These are phyloP conservation scores for Dipus sagitta DNA, from an alignment of 2,797 vertebrate species.

Conservation along the genomic window DNA sequence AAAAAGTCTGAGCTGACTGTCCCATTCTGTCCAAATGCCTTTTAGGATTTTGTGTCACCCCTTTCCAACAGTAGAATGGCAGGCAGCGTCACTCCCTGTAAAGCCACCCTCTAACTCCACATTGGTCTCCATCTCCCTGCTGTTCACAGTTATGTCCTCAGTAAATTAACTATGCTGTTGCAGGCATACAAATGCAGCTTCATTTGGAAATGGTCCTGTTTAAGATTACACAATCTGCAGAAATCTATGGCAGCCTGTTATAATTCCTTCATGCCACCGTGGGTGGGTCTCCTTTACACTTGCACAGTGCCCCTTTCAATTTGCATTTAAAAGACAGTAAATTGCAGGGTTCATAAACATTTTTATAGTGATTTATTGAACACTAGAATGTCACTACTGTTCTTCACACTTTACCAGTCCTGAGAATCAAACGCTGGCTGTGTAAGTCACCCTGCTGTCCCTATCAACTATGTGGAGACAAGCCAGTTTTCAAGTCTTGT, in stretches of 20 bases:
- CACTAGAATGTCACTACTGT: constrained; percentile 87
- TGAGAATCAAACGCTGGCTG: constrained; percentile 87
- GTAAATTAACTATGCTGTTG: constrained; percentile 85
- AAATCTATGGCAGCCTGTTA: constrained; percentile 79
- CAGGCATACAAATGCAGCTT: constrained; percentile 82
- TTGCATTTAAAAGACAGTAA: constrained; percentile 92
- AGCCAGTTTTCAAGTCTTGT: constrained; percentile 62
- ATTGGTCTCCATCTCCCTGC: constrained; percentile 75
- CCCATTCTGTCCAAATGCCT: background rate
- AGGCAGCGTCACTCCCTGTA: constrained; percentile 63
- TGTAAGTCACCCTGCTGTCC: constrained; percentile 84
- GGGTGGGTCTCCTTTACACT: constrained; percentile 88
- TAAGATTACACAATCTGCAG: constrained; percentile 84
- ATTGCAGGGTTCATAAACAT: constrained; percentile 92
- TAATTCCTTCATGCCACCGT: constrained; percentile 86
- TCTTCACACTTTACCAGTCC: constrained; percentile 91
- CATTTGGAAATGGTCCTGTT: constrained; percentile 83
- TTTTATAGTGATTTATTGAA: constrained; percentile 91
- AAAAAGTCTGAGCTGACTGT: background rate
- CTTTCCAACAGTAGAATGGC: constrained; percentile 67
- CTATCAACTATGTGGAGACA: constrained; percentile 85
- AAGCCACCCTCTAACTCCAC: background rate
- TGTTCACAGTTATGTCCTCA: constrained; percentile 79
- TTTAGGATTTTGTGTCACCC: background rate
- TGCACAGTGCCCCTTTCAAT: constrained; percentile 87